phyloP scores from a whole-genome alignment of 1,140 invertebrate species.

The Drosophila azteca region DNA sequence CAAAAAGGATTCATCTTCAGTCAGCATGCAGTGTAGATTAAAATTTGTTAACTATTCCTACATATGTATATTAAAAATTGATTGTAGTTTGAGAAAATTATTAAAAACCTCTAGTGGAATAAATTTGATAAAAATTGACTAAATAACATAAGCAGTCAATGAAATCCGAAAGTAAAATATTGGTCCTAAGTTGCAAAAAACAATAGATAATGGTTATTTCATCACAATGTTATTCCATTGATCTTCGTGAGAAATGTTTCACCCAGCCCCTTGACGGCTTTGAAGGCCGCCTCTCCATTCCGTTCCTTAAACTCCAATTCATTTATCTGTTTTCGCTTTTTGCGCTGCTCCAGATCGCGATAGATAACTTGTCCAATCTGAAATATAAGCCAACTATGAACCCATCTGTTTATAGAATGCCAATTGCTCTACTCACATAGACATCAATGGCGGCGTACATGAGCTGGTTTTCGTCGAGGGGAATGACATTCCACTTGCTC shows the following conservation, averaged over 20 bases:
- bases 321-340: constrained; percentile 60
- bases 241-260: constrained; percentile 63
- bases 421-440: constrained; percentile 83
- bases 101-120: neutral
- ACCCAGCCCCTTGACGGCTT: constrained; percentile 70
- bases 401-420: neutral
- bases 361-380: constrained; percentile 83
- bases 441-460: constrained; percentile 87
- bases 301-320: constrained; percentile 71
- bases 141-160: neutral
- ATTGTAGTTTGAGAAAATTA: too few relatives aligned
- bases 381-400: neutral
- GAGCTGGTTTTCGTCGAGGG: constrained; percentile 85
- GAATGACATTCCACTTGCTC: constrained; percentile 87
- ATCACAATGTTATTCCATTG: constrained; percentile 52
- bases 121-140: too few relatives aligned
- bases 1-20: neutral
- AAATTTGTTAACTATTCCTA: too few relatives aligned
- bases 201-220: too few relatives aligned
- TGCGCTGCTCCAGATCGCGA: constrained; percentile 62
- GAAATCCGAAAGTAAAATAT: neutral
- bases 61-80: too few relatives aligned
- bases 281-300: constrained; percentile 76
- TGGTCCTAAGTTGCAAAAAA: neutral
- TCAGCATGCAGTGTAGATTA: too few relatives aligned